phyloP scores from a whole-genome alignment of 2,888 invertebrate genomes.

The Mythimna pallens region DNA sequence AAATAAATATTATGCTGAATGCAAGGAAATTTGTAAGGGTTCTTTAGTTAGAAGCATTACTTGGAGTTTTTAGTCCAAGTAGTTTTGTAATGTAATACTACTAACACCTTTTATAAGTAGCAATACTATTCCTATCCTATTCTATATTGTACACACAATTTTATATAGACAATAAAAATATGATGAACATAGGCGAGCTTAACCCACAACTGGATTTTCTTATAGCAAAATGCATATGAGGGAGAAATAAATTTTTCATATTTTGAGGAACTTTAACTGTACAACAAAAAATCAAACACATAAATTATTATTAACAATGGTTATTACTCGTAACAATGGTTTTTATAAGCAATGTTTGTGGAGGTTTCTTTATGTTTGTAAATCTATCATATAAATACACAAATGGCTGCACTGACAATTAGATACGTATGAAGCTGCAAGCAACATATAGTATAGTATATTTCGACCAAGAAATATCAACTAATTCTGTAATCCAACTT shows the following conservation, averaged over 20 bases:
- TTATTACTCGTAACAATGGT: no score
- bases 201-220: no score
- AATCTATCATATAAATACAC: background rate
- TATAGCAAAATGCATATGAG: no score
- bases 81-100: background rate
- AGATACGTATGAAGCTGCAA: background rate
- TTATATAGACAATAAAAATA: no score
- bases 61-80: background rate
- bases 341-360: background rate
- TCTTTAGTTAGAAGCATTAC: background rate
- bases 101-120: no score
- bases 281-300: no score
- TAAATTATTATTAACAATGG: no score
- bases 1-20: background rate
- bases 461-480: conserved; percentile 2
- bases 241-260: no score
- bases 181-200: no score
- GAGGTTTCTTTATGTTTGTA: background rate
- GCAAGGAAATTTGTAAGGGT: background rate
- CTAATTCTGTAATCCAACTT: conserved; percentile 34
- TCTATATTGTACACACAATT: no score
- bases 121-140: background rate
- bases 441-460: background rate
- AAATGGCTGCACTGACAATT: no score
- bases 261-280: no score